Evolutionary conservation across 2,797 vertebrate genomes (phyloP), one percentile per base, ranked within the genome.

Genomic region (Gobionotothen gibberifrons): DNA sequence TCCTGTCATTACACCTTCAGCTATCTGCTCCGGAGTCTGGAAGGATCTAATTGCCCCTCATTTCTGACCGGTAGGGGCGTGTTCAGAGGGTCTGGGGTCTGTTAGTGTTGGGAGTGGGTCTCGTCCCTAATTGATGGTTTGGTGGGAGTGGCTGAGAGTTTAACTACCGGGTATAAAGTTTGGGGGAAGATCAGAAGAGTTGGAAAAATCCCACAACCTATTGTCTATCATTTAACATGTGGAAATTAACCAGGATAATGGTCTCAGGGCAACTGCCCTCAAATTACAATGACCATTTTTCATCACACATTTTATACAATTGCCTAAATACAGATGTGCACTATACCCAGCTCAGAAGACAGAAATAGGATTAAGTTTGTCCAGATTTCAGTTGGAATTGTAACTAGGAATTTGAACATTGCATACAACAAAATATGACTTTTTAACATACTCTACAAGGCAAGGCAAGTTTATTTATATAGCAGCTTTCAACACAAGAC

Each of bases 1-100:
- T 77, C 47, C 74, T 86, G 79, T 69, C 65, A 75, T 80, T 76
- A 76, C 52, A 63, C 40, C 64, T 42, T 55, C 51, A 59, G 19
- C 43, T 57, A 19, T 69, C 69, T 59, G 48, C 53, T 75, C 36
- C 21, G 16, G 22, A 54, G 53, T 66, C 63, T 60, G 39, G 16
- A 72, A 51, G 52, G 9, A 69, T 57, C 19, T n/a, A 40, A 36
- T 29, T 13, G 40, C 36, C 47, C 52, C 69, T 72, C n/a, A 54
- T 75, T 60, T 62, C 43, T 63, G 58, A 65, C 49, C 16, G 15
- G 71, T 26, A 59, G 69, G 48, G 82, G 70, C 11, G 9, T 83
- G 67, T 54, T 57, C 57, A 59, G 39, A 19, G 60, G 55, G 36
- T 44, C 16, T 59, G 55, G 58, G 9, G 59, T 54, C 59, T 68